Base-by-base conservation (phyloP, 2,797 vertebrate species). In the Corythornis leucogaster region DNA sequence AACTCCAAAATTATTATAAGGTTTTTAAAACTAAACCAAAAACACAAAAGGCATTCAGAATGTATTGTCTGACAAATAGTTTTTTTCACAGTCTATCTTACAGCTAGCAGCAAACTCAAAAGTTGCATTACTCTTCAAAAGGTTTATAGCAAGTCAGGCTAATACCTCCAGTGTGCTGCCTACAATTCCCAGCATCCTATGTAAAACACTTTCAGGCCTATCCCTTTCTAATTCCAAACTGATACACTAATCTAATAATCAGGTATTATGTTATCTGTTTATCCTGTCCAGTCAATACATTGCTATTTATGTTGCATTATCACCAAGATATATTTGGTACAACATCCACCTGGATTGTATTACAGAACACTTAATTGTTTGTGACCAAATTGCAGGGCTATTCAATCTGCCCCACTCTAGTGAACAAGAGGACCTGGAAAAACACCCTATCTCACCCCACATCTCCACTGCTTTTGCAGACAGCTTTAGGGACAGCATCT, bases 281-380 rank as follows among this genome's bases (percentile, higher is more conserved):
- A 70, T 77, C 61, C 57, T 50, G 26, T 28, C 25, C 67, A 82
- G 75, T 93, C 91, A 89, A 92, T 94, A 83, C 48, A 15, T 69
- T 85, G 75, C 69, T 87, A 87, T 94, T 92, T 94, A 93, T 80
- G 73, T 74, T 85, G 51, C 71, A 86, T 88, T 93, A 85, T 89
- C 77, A 88, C 50, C 0, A 3, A 83, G 81, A 68, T 95, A 91
- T 79, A 92, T 95, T 92, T 86, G 85, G 85, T 88, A 67, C 59
- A 71, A 63, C 63, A 53, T 90, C 82, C 20, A 3, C 53, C 62
- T 20, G 35, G 69, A 90, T 87, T 68, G 30, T 42, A 40, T 96
- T 95, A 83, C 91, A 83, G 75, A 88, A 73, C 64, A 74, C 26
- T 71, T 73, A 88, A 91, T 86, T 78, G 82, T 89, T 95, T 91